Evolutionary conservation across 2,797 vertebrate genomes (phyloP), one percentile per base, ranked within the genome.

Genomic region (Tragelaphus eurycerus): DNA sequence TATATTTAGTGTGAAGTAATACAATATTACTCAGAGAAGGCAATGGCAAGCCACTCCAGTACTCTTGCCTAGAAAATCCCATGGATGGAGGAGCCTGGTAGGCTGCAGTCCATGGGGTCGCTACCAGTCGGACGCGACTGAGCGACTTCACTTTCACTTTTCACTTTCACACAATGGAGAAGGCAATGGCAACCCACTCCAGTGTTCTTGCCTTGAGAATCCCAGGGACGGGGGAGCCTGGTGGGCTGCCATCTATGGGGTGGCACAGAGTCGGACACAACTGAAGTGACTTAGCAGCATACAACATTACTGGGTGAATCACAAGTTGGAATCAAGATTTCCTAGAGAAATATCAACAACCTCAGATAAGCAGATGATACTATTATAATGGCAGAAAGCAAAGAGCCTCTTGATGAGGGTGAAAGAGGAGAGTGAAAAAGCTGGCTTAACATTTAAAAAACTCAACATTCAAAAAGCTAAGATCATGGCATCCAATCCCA

Each of bases 201-300:
- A 62, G 59, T 62, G 29, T 62, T 31, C 27, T 31, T 15, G 59
- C 59, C 27, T 62, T 6, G 59, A 62, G 29, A 62, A 62, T 29
- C 59, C 59, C 27, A 62, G 29, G 59, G 59, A 15, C 13, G 6
- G 59, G 29, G 13, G 59, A 62, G 27, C 27, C 13, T 62, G 27
- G 59, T 31, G 59, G 59, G 59, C 59, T 62, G 29, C 13, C 29
- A 0, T 62, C 59, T 29, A 62, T 1, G 13, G 59, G 59, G 13
- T 62, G 7, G 13, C 59, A 31, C 29, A 62, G 57, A 59, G 57
- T 62, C 0, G 0, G 13, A 62, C 59, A 62, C 0, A 1, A 15
- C 27, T 62, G 59, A 62, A 62, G 27, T 0, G 0, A 60, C 27
- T 29, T 60, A 48, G 46, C 46, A 48, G 46, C 59, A 79, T 55